Conservation (phyloP, 2,797 vertebrate genomes). For the Lagorchestes hirsutus region DNA sequence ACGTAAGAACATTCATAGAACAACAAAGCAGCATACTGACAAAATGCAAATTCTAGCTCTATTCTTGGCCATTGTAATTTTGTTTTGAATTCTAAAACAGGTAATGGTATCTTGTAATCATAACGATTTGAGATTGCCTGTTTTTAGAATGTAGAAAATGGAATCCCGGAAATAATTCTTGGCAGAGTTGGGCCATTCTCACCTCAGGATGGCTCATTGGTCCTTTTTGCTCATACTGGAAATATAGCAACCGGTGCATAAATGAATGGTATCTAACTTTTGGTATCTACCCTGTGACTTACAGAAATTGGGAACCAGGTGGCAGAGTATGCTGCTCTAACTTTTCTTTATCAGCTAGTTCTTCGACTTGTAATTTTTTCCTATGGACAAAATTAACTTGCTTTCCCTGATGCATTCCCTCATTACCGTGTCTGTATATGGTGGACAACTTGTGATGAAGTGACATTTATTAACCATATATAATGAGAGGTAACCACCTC, state of each 20-base stretch:
- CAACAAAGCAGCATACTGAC: neutral
- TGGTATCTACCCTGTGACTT: neutral
- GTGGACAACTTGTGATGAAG: slow-evolving; percentile 86
- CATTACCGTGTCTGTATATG: neutral
- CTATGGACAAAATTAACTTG: neutral
- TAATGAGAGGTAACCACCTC: slow-evolving; percentile 77
- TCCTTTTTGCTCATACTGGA: neutral
- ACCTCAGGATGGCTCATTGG: neutral
- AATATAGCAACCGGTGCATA: neutral
- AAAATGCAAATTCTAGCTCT: neutral
- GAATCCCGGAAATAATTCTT: neutral
- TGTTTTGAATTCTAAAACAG: neutral
- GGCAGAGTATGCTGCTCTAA: neutral
- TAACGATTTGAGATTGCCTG: neutral
- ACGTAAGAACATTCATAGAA: neutral
- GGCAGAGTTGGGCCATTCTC: neutral
- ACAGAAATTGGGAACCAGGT: neutral
- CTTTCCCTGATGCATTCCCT: neutral
- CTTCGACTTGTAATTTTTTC: neutral
- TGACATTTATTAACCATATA: slow-evolving; percentile 78
- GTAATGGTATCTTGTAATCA: neutral
- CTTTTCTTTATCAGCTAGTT: neutral
- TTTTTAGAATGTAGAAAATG: neutral
- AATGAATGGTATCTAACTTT: neutral
- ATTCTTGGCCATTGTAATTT: neutral